phyloP scores from a whole-genome alignment of 2,797 vertebrate genomes.

The Pipistrellus nathusii region DNA sequence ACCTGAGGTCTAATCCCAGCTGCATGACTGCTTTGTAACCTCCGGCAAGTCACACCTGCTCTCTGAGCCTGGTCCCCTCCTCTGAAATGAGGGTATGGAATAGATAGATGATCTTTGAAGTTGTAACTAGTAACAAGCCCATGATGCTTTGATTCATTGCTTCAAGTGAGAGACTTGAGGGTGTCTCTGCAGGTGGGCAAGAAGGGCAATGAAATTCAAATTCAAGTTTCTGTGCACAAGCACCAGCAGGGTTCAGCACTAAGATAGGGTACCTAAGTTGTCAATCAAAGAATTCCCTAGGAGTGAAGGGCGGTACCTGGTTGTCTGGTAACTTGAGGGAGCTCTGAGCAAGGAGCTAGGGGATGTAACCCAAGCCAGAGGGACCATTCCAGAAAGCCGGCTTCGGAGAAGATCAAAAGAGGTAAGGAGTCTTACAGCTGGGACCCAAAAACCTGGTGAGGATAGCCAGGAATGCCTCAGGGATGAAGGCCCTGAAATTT shows the following conservation, averaged over 20 bases:
- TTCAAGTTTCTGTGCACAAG: neutral
- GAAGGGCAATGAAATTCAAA: neutral
- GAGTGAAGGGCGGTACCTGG: neutral
- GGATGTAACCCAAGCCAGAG: conserved; percentile 69
- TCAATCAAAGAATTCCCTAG: conserved; percentile 64
- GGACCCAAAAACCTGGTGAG: neutral
- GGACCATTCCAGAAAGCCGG: conserved; percentile 66
- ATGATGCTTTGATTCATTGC: neutral
- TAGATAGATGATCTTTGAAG: neutral
- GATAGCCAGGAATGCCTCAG: neutral
- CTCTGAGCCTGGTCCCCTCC: neutral
- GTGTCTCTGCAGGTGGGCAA: neutral
- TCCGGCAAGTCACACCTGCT: neutral
- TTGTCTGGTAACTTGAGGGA: conserved; percentile 60
- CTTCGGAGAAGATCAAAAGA: neutral
- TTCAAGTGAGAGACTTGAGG: neutral
- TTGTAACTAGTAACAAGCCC: neutral
- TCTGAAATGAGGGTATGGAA: neutral
- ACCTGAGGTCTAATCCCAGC: neutral
- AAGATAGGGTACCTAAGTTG: conserved; percentile 58
- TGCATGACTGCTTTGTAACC: neutral
- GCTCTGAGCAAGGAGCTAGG: conserved; percentile 39
- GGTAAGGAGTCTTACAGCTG: neutral
- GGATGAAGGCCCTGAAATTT: neutral
- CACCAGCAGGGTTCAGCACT: neutral